These are phyloP conservation scores for Epirrhoe tristata DNA, from an alignment of 2,888 invertebrate species.

Conservation along the genomic window DNA sequence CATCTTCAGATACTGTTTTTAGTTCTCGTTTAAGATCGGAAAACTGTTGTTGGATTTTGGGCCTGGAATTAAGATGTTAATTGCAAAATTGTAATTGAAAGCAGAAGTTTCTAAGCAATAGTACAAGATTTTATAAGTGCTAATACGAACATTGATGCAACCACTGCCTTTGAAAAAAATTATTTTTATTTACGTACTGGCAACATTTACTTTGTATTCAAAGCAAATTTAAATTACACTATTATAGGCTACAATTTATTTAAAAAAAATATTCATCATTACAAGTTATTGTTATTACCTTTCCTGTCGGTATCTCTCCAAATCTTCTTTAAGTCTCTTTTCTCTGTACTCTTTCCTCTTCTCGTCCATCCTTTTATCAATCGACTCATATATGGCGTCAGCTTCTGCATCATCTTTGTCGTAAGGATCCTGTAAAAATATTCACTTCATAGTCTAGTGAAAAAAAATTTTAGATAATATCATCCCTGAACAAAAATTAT, in stretches of 20 bases:
- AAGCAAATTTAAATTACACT: no score
- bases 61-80: slow-evolving; percentile 75
- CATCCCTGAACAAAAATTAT: no score
- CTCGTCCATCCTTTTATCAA: slow-evolving; percentile 99
- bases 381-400: slow-evolving; percentile 99
- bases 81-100: no score
- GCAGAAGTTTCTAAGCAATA: no score
- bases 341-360: slow-evolving; percentile 98
- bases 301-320: slow-evolving; percentile 99
- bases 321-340: slow-evolving; percentile 94
- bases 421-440: slow-evolving; percentile 92
- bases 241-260: no score
- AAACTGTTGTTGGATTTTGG: slow-evolving; percentile 99
- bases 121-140: no score
- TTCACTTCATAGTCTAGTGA: background rate
- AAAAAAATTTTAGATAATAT: background rate
- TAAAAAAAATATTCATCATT: no score
- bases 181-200: no score
- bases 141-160: no score
- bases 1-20: slow-evolving; percentile 93
- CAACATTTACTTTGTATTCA: no score
- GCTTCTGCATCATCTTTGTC: slow-evolving; percentile 99
- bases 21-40: slow-evolving; percentile 97
- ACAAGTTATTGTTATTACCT: no score
- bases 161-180: no score